Evolutionary conservation across 2,888 invertebrate genomes (phyloP), one percentile per base, ranked within the genome.

Genomic region (Tetramorium bicarinatum): DNA sequence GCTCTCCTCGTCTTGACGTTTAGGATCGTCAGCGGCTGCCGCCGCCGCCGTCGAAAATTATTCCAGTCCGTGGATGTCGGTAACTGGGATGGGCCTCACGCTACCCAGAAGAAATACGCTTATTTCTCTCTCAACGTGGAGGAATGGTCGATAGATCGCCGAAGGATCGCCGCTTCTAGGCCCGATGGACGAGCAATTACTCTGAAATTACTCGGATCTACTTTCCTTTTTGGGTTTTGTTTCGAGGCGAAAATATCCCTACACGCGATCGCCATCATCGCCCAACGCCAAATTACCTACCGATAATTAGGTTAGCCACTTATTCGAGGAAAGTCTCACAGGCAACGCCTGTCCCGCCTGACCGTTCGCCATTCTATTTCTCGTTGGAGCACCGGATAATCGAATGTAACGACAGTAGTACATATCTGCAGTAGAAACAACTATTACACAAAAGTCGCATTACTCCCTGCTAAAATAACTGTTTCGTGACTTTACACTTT

Each of bases 201-300:
- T 88, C 71, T 71, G 86, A 91, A 91, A 91, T 91, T 91, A 86
- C 91, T 84, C 84, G 87, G 79, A 83, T 90, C 88, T 87, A 90
- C 87, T 83, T 82, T 77, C 82, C 85, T 89, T 86, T 85, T 86
- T 87, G 61, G 81, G 77, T 83, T 87, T 86, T 87, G 84, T 89
- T 88, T 88, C 86, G 84, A 85, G 89, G 87, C 90, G 75, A 89
- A 90, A 86, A 82, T 89, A 89, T 87, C 79, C 67, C 90, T 71
- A 85, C 91, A 91, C 89, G 91, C 90, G 84, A 87, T 75, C 85
- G 83, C 84, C 87, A 88, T 89, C 87, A 87, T 87, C 87, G 87
- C 67, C 79, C 84, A 61, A 77, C 87, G 87, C 72, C 83, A 67
- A 77, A 71, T 83, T 81, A 85, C 83, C 87, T 54, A 7, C 79